Percentiles rank a stretch among this genome's conserved stretches.
These are phyloP conservation scores for Gonocerus acuteangulatus DNA, from an alignment of 2,888 invertebrate genomes.

Conservation along the genomic window DNA sequence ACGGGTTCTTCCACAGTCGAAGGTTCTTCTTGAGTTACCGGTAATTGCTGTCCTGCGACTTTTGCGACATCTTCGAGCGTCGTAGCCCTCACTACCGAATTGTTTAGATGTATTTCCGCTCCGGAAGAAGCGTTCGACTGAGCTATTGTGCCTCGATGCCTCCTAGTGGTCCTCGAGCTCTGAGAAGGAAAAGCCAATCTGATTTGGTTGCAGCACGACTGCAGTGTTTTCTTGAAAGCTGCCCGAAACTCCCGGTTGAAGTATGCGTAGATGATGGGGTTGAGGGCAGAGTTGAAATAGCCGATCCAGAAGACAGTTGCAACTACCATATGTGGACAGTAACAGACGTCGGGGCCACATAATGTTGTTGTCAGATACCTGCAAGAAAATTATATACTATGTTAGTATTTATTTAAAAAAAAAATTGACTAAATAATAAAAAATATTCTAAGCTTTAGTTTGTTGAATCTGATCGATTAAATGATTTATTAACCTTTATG, in stretches of 20 bases:
- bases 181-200: conserved; percentile 42
- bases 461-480: too few relatives aligned
- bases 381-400: conserved; percentile 39
- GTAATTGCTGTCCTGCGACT: neutral
- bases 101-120: conserved; percentile 38
- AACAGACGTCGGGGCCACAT: conserved; percentile 59
- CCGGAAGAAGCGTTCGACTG: conserved; percentile 44
- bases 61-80: conserved; percentile 33
- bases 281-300: conserved; percentile 93
- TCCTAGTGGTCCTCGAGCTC: conserved; percentile 39
- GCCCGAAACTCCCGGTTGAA: conserved; percentile 94
- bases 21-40: neutral
- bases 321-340: conserved; percentile 76
- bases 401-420: too few relatives aligned
- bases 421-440: neutral
- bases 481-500: too few relatives aligned
- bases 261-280: conserved; percentile 94
- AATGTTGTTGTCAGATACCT: conserved; percentile 80
- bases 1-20: too few relatives aligned
- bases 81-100: conserved; percentile 35
- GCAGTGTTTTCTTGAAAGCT: conserved; percentile 84
- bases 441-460: too few relatives aligned
- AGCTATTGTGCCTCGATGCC: conserved; percentile 41
- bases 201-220: conserved; percentile 59
- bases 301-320: conserved; percentile 94